Conservation (phyloP, 30 jellyfish, hydroid and myxozoan genomes). For the Nemopilema nomurai region DNA sequence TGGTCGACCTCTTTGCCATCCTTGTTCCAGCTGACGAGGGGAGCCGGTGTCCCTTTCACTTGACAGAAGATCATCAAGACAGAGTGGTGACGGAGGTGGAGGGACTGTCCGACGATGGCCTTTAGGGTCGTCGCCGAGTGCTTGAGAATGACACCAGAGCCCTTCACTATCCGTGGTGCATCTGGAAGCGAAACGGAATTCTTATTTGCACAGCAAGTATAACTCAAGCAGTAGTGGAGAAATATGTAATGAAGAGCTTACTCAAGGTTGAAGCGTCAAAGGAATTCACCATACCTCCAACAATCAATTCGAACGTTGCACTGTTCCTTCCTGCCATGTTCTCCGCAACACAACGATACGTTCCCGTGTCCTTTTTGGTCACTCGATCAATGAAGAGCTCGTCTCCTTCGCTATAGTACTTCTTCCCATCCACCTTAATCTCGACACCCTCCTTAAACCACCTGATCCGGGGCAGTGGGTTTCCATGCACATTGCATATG, state of each 20-base stretch:
- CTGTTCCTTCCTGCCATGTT: constrained; percentile 68
- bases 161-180: constrained; percentile 48
- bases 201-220: background rate
- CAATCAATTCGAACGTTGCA: constrained; percentile 48
- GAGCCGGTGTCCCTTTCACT: constrained; percentile 75
- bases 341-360: constrained; percentile 57
- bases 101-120: constrained; percentile 51
- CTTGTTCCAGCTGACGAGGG: constrained; percentile 69
- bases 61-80: constrained; percentile 70
- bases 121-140: constrained; percentile 42
- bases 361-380: constrained; percentile 48
- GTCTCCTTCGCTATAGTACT: constrained; percentile 51
- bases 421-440: constrained; percentile 39
- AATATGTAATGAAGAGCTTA: too few species aligned
- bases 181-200: constrained; percentile 4
- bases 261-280: background rate
- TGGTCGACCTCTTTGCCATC: constrained; percentile 64
- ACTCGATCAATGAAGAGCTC: constrained; percentile 40
- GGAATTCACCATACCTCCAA: constrained; percentile 51
- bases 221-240: background rate
- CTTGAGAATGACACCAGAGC: constrained; percentile 23
- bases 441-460: constrained; percentile 75
- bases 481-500: constrained; percentile 71
- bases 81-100: constrained; percentile 44
- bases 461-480: constrained; percentile 69